phyloP scores from a whole-genome alignment of 1,140 invertebrate genomes.

The Aleiodes sp. region DNA sequence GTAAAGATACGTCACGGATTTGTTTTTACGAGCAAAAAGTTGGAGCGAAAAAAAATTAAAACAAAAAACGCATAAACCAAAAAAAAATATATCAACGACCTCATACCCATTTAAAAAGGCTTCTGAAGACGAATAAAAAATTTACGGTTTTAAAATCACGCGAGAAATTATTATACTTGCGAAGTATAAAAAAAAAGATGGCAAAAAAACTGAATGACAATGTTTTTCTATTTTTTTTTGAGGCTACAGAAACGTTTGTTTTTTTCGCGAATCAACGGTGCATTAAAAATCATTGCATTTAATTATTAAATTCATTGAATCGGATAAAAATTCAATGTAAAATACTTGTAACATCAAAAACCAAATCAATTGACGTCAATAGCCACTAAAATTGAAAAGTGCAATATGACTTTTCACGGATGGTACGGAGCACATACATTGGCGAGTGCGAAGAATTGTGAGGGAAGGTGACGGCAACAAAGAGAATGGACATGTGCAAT shows the following conservation, averaged over 20 bases:
- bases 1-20: conserved; percentile 47
- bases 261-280: no score
- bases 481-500: conserved; percentile 62
- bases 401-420: conserved; percentile 42
- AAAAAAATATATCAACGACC: conserved; percentile 32
- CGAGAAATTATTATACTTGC: conserved; percentile 64
- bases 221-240: no score
- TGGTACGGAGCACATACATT: conserved; percentile 18
- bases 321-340: no score
- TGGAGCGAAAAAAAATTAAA: conserved; percentile 12
- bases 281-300: no score
- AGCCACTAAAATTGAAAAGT: conserved; percentile 28
- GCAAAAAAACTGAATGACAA: background rate
- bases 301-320: no score
- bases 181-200: conserved; percentile 1
- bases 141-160: conserved; percentile 67
- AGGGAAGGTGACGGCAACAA: conserved; percentile 56
- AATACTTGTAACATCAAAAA: background rate
- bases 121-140: conserved; percentile 56
- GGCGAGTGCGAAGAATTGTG: no score
- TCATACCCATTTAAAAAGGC: no score
- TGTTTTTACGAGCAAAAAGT: conserved; percentile 46
- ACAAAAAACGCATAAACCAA: conserved; percentile 27
- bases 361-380: background rate
- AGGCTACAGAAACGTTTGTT: no score